Conservation (phyloP, 2,113 vertebrate species). For the Rhinolophus ferrumequinum region DNA sequence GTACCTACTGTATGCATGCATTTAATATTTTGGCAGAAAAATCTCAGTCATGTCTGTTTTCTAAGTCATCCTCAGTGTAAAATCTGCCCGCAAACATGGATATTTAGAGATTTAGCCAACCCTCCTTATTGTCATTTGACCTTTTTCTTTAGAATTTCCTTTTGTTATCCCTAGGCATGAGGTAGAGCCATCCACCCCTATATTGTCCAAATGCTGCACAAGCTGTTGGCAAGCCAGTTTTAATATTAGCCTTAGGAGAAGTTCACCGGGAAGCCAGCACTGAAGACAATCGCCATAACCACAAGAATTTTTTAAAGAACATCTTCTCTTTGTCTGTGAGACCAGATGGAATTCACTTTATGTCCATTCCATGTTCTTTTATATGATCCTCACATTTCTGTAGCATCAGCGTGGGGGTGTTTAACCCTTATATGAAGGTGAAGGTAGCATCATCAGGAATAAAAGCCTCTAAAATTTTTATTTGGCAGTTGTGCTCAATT, state of each 20-base stretch:
- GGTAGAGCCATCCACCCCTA: not conserved
- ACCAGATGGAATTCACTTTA: not conserved
- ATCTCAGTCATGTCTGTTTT: not conserved
- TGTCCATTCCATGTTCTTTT: not conserved
- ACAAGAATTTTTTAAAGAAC: not conserved
- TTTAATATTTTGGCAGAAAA: constrained; percentile 37
- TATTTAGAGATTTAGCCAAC: not conserved
- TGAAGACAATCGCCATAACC: not conserved
- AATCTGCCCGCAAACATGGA: not conserved
- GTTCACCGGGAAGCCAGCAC: not conserved
- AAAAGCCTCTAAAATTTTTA: constrained; percentile 25
- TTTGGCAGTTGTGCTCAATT: not conserved
- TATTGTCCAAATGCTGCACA: not conserved
- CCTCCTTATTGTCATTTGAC: not conserved
- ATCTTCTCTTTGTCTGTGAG: not conserved
- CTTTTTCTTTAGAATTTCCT: not conserved
- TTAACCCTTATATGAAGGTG: not conserved
- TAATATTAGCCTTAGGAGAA: not conserved
- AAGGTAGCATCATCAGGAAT: not conserved
- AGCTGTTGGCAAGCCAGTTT: not conserved
- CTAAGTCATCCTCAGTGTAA: not conserved
- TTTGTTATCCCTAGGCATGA: not conserved
- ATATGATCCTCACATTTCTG: not conserved
- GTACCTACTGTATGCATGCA: not conserved
- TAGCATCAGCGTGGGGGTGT: not conserved